Evolutionary conservation across 2,113 vertebrate species (phyloP).

Genomic region (Choloepus hoffmanni): DNA sequence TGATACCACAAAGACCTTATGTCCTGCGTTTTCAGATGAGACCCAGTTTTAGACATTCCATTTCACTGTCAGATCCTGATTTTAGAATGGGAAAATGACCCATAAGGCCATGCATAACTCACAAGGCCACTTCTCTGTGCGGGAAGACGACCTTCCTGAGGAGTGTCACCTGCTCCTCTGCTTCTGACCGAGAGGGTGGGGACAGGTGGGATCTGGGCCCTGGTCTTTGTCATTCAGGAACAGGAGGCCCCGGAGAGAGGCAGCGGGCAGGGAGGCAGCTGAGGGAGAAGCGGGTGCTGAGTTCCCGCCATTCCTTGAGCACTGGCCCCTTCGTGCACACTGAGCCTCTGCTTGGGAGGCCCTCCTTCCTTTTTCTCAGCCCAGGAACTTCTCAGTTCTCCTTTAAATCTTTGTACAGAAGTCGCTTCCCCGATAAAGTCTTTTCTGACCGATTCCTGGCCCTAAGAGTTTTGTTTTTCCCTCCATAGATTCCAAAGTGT

Average conservation of each 20-base stretch:
- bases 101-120: background rate
- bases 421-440: background rate
- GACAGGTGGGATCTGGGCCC: background rate
- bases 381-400: background rate
- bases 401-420: background rate
- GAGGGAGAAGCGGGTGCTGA: background rate
- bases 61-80: background rate
- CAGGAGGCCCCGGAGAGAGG: background rate
- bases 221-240: too few species aligned
- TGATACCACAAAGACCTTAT: background rate
- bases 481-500: background rate
- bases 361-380: background rate
- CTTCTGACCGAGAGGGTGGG: background rate
- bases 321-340: accelerated
- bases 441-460: background rate
- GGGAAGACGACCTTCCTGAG: too few species aligned
- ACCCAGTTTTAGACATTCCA: background rate
- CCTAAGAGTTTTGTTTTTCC: background rate
- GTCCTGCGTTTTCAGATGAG: background rate
- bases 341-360: background rate
- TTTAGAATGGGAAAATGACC: slow-evolving; percentile 9
- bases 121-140: background rate
- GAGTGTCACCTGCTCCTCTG: too few species aligned
- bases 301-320: accelerated
- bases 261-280: background rate